Percentiles rank a stretch among this genome's conserved stretches.
phyloP scores from a whole-genome alignment of 2,113 vertebrate species.

The Apodemus speciosus region DNA sequence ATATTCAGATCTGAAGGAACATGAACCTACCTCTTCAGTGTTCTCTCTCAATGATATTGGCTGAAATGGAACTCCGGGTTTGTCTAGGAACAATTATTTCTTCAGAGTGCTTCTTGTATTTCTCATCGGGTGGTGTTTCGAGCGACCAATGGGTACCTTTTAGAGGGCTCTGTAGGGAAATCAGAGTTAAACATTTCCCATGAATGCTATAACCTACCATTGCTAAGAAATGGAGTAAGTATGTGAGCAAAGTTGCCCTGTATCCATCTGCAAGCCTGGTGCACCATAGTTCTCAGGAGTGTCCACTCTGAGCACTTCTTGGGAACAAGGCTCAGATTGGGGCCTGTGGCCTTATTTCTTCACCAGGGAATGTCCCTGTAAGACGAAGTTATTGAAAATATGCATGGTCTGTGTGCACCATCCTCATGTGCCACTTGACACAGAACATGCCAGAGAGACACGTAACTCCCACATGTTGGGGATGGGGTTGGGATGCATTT shows the following conservation, averaged over 20 bases:
- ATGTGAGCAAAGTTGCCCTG: not conserved
- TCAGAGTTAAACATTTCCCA: too few species aligned
- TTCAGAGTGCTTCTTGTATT: not conserved
- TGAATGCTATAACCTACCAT: too few species aligned
- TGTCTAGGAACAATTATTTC: not conserved
- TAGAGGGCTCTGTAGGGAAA: not conserved
- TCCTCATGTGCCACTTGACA: not conserved
- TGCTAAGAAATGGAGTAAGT: too few species aligned
- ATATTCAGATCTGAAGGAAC: not conserved
- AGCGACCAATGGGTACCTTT: not conserved
- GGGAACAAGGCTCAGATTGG: not conserved
- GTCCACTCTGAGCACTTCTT: not conserved
- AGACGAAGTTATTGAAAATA: not conserved
- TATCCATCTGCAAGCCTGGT: not conserved
- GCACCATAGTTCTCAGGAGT: not conserved
- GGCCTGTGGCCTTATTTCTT: not conserved
- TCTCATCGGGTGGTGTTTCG: not conserved
- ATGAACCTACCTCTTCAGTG: not conserved
- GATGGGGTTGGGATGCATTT: not conserved
- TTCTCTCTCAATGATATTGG: not conserved
- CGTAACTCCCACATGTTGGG: not conserved
- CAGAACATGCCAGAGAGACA: not conserved
- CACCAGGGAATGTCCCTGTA: not conserved
- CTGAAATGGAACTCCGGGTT: not conserved
- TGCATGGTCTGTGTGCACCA: not conserved